Base-by-base conservation (phyloP, 2,888 invertebrate genomes). In the Amblyjoppa fuscipennis region DNA sequence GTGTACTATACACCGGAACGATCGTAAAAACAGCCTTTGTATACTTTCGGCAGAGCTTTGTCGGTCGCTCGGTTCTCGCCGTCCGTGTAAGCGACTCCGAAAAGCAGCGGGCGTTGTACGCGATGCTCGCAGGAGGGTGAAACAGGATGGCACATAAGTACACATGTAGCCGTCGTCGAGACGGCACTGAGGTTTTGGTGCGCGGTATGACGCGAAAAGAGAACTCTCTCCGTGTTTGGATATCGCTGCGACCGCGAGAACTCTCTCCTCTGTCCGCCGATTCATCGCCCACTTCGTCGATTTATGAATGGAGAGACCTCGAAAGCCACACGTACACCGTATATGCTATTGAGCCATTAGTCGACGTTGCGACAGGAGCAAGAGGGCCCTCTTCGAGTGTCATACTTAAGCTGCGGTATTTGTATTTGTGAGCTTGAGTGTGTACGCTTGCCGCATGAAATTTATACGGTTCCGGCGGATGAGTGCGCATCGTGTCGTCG, bases 231-330 rank as follows among this genome's bases (percentile, higher is more conserved):
- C 61, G 2, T 25, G 20, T 56, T 9, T 56, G 61, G 41, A 41
- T 61, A 28, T 61, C 61, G 11, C 61, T 25, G 56, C 7, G 41
- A 56, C 31, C 34, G 56, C 38, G 61, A 9, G 74, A 31, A 61
- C 56, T 66, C 53, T 70, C 53, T 76, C 53, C 77, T 70, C 49
- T 56, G 16, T 41, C 49, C 38, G 53, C 11, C 53, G 74, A 41
- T 38, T n/a, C 79, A 82, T 76, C 61, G 66, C 71, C 75, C 61
- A 77, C 73, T 88, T 88, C 71, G 87, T 78, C 75, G 84, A 82
- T 85, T 91, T 90, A 90, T 91, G 91, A 92, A 92, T 92, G 91
- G 88, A 89, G 89, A 87, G 56, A 56, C n/a, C 88, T 88, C 79
- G 88, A 87, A 87, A 76, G 69, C 78, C 76, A 88, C 89, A 90